These are phyloP conservation scores for Zaprionus camerounensis DNA, from an alignment of 1,140 invertebrate species.

Conservation along the genomic window DNA sequence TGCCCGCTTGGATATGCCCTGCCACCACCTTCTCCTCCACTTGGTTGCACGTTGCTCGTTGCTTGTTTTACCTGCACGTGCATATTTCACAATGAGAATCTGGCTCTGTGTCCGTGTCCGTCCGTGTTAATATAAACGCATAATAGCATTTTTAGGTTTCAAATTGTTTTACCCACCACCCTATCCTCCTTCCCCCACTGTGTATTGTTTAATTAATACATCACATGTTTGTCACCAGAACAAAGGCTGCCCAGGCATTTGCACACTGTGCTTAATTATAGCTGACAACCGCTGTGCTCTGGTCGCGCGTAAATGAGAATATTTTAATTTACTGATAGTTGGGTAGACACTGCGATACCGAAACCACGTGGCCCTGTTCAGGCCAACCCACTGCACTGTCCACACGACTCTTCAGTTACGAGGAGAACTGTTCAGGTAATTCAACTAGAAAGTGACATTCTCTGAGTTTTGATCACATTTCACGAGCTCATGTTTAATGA, in stretches of 20 bases:
- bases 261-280: slow-evolving; percentile 60
- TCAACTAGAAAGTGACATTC: slow-evolving; percentile 12
- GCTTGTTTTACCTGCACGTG: slow-evolving; percentile 23
- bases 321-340: slow-evolving; percentile 54
- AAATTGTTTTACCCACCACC: slow-evolving; percentile 66
- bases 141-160: slow-evolving; percentile 76
- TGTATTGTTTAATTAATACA: slow-evolving; percentile 67
- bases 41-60: background rate
- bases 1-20: slow-evolving; percentile 50
- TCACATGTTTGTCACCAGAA: slow-evolving; percentile 55
- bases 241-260: slow-evolving; percentile 38
- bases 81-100: slow-evolving; percentile 14
- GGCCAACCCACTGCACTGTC: background rate
- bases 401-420: background rate
- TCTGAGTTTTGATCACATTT: slow-evolving; percentile 34
- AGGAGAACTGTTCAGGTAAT: background rate
- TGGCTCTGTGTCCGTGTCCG: slow-evolving; percentile 18
- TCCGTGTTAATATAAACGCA: slow-evolving; percentile 79
- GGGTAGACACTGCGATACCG: background rate
- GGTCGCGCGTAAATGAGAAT: slow-evolving; percentile 66
- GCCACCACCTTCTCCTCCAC: slow-evolving; percentile 19
- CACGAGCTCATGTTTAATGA: slow-evolving; percentile 49
- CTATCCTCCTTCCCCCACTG: background rate
- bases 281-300: slow-evolving; percentile 62
- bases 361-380: background rate